These are phyloP conservation scores for Amphimedon queenslandica DNA, from an alignment of 37 sponge, comb jelly and placozoan species.

Conservation along the genomic window DNA sequence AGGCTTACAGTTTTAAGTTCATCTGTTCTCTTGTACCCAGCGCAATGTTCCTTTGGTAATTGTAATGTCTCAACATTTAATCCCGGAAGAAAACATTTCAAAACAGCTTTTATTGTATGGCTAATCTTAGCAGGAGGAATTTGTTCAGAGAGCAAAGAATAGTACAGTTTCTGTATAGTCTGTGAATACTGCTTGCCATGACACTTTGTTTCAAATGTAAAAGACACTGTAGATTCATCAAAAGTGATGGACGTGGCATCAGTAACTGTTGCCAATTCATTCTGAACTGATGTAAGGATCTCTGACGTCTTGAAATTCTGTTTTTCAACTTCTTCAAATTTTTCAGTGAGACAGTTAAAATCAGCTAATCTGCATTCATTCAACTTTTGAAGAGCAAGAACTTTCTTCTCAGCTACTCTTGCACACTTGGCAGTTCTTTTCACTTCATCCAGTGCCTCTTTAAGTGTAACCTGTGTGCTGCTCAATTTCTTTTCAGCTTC, in stretches of 20 bases:
- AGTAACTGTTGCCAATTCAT: not conserved
- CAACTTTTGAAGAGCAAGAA: not conserved
- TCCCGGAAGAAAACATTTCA: conserved; percentile 24
- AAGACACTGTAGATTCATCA: not conserved
- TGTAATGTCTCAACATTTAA: conserved; percentile 4
- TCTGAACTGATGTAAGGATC: not conserved
- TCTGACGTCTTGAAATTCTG: not conserved
- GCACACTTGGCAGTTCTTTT: not conserved
- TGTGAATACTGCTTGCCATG: conserved; percentile 13
- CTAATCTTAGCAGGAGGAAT: conserved; percentile 19
- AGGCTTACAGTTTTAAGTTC: conserved; percentile 18
- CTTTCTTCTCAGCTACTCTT: not conserved
- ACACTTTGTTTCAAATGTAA: conserved; percentile 10
- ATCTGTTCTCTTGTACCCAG: conserved; percentile 38
- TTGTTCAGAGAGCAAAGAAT: conserved; percentile 22
- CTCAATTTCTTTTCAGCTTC: not conserved
- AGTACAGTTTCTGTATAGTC: conserved; percentile 24
- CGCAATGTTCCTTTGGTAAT: conserved; percentile 28
- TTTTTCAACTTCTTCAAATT: not conserved
- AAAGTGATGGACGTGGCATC: not conserved
- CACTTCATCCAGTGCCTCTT: not conserved
- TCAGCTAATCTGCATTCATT: not conserved
- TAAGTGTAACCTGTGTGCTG: not conserved
- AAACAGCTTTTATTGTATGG: conserved; percentile 23
- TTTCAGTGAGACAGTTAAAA: not conserved